A percentile compares a stretch with the other conserved stretches of the same genome.
Evolutionary conservation across 2,888 invertebrate genomes (phyloP).

Genomic region (Lochmaea capreae): DNA sequence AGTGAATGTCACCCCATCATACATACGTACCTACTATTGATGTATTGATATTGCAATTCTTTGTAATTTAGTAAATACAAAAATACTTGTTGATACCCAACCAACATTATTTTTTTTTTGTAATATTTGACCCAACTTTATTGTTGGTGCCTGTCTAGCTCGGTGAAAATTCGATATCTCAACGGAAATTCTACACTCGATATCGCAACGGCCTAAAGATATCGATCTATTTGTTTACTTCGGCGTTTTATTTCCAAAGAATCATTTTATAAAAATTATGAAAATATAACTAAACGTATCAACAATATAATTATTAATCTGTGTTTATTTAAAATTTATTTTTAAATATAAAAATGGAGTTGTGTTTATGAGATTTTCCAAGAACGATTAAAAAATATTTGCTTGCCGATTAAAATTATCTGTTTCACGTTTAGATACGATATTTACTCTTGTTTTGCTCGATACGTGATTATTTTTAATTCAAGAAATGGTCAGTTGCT

Average conservation of each 20-base stretch:
- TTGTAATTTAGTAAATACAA: no score
- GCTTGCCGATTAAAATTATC: background rate
- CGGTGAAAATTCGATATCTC: slow-evolving; percentile 2
- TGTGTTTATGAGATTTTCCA: background rate
- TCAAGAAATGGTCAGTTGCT: background rate
- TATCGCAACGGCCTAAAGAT: slow-evolving; percentile 19
- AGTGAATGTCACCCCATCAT: no score
- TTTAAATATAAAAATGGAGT: background rate
- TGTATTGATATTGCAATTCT: no score
- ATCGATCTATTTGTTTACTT: slow-evolving; percentile 35
- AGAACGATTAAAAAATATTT: background rate
- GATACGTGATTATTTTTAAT: background rate
- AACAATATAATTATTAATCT: background rate
- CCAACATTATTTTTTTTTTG: no score
- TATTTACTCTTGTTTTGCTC: background rate
- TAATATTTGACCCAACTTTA: background rate
- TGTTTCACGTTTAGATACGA: slow-evolving; percentile 2
- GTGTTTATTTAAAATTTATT: background rate
- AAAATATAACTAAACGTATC: background rate
- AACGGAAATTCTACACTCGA: slow-evolving; percentile 4
- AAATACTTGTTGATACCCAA: no score
- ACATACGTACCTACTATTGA: no score
- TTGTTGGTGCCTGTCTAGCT: background rate
- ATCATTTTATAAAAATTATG: background rate
- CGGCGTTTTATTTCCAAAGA: background rate